Conservation (phyloP, 2,888 invertebrate species). For the Aporophyla nigra region DNA sequence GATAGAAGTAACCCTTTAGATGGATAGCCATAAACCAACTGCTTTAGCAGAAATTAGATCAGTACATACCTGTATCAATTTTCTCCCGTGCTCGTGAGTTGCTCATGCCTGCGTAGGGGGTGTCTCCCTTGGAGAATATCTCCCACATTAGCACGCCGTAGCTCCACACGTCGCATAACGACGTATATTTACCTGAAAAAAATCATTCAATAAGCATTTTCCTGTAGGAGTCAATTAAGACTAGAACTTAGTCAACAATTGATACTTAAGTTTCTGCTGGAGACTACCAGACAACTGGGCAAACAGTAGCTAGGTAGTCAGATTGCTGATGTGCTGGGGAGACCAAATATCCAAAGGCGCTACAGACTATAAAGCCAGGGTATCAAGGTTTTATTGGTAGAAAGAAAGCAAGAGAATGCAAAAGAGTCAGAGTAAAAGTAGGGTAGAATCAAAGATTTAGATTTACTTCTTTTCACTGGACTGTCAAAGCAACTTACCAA, state of each 20-base stretch:
- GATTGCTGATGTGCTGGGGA: too few species aligned
- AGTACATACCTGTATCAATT: constrained; percentile 95
- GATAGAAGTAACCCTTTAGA: not conserved
- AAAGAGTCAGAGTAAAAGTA: too few species aligned
- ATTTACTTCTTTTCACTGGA: not conserved
- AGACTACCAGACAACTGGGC: not conserved
- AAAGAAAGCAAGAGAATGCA: too few species aligned
- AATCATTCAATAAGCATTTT: not conserved
- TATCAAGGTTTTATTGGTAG: not conserved
- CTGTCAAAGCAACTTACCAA: constrained; percentile 91
- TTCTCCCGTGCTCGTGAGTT: constrained; percentile 98
- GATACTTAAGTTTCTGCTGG: not conserved
- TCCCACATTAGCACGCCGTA: constrained; percentile 99
- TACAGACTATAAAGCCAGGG: too few species aligned
- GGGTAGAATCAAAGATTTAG: too few species aligned
- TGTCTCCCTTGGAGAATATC: constrained; percentile 98
- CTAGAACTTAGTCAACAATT: not conserved
- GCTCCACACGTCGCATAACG: constrained; percentile 99
- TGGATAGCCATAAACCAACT: not conserved
- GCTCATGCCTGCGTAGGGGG: constrained; percentile 98
- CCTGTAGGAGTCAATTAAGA: not conserved
- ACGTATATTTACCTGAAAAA: constrained; percentile 96
- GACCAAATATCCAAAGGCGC: not conserved
- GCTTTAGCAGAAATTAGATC: not conserved
- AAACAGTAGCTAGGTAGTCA: not conserved